These are phyloP conservation scores for Aplysina aerophoba DNA, from an alignment of 37 sponge, comb jelly and placozoan species.

Conservation along the genomic window DNA sequence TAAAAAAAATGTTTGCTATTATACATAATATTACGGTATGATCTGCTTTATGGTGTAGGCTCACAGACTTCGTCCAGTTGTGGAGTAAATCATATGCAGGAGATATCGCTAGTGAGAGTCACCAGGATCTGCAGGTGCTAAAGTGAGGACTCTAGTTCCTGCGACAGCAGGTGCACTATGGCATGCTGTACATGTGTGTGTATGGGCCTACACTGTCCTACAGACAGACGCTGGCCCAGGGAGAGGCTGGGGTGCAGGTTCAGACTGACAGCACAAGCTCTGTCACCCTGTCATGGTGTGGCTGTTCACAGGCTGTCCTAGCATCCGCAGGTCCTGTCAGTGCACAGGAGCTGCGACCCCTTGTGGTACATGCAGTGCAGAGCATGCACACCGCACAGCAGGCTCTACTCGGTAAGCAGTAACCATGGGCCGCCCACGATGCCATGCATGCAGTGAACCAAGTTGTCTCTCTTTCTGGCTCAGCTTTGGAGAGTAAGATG, in stretches of 20 bases:
- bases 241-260: background rate
- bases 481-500: conserved; percentile 20
- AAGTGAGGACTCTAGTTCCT: too few species aligned
- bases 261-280: background rate
- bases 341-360: background rate
- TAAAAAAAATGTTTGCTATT: too few species aligned
- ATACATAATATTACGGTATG: too few species aligned
- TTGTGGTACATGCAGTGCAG: background rate
- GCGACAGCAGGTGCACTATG: too few species aligned
- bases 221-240: background rate
- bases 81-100: too few species aligned
- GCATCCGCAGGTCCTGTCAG: background rate
- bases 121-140: too few species aligned
- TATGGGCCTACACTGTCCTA: background rate
- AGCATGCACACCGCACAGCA: background rate
- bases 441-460: background rate
- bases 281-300: background rate
- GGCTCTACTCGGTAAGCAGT: background rate
- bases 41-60: too few species aligned
- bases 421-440: background rate
- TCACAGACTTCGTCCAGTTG: too few species aligned
- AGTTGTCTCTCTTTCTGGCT: background rate
- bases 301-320: background rate
- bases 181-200: too few species aligned
- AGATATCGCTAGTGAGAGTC: too few species aligned